Evolutionary conservation across 2,113 vertebrate genomes (phyloP).

Genomic region (Campylomormyrus numenius): DNA sequence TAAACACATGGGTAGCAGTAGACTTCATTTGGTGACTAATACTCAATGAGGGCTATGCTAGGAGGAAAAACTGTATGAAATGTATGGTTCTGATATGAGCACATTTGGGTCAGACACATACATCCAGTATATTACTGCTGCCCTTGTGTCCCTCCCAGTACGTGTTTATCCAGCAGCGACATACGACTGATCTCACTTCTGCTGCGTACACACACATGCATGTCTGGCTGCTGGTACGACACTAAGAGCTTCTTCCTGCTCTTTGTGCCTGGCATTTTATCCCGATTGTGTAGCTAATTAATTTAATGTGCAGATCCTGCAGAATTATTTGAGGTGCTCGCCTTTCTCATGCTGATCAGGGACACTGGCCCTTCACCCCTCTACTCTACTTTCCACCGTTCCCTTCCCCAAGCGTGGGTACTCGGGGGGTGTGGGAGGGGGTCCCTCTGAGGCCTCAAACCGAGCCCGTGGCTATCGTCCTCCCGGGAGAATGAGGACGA

Average conservation of each 20-base stretch:
- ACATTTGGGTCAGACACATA: not conserved
- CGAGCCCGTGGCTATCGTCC: slow-evolving; percentile 59
- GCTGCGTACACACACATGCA: not conserved
- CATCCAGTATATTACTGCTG: not conserved
- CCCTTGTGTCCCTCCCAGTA: not conserved
- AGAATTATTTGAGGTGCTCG: slow-evolving; percentile 47
- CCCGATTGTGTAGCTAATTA: slow-evolving; percentile 57
- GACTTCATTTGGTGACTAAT: not conserved
- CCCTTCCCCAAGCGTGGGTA: slow-evolving; percentile 45
- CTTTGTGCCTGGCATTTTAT: slow-evolving; percentile 47
- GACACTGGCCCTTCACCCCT: slow-evolving; percentile 59
- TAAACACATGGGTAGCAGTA: not conserved
- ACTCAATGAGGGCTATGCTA: not conserved
- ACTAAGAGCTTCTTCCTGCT: slow-evolving; percentile 8
- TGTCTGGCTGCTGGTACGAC: not conserved
- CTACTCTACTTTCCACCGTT: slow-evolving; percentile 37
- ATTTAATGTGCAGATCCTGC: slow-evolving; percentile 68
- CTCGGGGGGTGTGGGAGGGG: slow-evolving; percentile 33
- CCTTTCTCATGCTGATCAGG: slow-evolving; percentile 69
- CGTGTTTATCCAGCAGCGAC: not conserved
- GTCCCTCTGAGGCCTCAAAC: slow-evolving; percentile 56
- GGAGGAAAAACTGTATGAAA: not conserved
- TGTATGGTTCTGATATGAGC: not conserved
- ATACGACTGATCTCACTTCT: not conserved
- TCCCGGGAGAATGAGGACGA: slow-evolving; percentile 48